These are phyloP conservation scores for Meteorus colon DNA, from an alignment of 2,888 invertebrate species.

Conservation along the genomic window DNA sequence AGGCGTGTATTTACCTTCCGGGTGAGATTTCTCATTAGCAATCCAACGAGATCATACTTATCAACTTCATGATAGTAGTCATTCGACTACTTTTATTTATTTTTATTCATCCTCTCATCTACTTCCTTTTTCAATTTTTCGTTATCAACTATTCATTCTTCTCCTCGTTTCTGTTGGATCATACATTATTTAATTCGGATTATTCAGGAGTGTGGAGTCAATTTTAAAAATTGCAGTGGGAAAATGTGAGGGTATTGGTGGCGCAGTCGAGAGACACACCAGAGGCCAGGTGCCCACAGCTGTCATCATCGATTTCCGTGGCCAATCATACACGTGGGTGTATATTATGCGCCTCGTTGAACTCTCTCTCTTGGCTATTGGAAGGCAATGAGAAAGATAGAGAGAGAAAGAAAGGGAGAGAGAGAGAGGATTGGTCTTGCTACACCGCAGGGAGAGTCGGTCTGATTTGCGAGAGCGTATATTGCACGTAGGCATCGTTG, in stretches of 20 bases:
- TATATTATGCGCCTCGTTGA: conserved; percentile 56
- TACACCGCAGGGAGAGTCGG: conserved; percentile 42
- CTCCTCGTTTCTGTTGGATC: conserved; percentile 1
- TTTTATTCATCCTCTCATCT: no score
- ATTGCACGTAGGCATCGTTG: conserved; percentile 54
- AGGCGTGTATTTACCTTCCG: conserved; percentile 40
- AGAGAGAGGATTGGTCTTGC: conserved; percentile 16
- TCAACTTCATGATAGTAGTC: conserved; percentile 7
- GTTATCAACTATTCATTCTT: conserved; percentile 7
- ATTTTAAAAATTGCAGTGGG: background rate
- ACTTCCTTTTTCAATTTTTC: background rate
- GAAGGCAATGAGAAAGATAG: background rate
- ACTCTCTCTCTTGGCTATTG: background rate
- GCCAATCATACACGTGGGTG: conserved; percentile 57
- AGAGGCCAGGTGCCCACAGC: conserved; percentile 54
- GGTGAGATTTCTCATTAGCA: conserved; percentile 39
- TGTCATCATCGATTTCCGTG: conserved; percentile 48
- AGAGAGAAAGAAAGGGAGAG: conserved; percentile 2
- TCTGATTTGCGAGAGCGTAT: conserved; percentile 54
- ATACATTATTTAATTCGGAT: conserved; percentile 11
- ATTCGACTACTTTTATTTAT: conserved; percentile 23
- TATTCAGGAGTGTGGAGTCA: background rate
- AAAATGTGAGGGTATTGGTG: no score
- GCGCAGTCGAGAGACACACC: no score
- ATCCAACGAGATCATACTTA: conserved; percentile 27